Evolutionary conservation across 1,140 invertebrate species (phyloP).

Genomic region (Rhopalosiphum padi): DNA sequence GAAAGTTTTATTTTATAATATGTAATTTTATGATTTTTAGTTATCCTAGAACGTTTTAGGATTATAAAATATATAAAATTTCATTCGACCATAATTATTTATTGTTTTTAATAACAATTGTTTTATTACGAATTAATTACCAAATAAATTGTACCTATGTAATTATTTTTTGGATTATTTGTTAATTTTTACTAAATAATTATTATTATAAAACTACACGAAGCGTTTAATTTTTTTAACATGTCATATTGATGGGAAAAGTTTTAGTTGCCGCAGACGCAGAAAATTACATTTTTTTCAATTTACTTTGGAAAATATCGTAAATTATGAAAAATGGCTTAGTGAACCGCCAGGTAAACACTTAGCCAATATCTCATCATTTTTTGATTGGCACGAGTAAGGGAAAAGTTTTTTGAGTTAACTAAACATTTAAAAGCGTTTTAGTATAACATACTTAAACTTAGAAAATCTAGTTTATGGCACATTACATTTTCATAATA

Average conservation of each 20-base stretch:
- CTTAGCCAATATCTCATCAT: constrained; percentile 16
- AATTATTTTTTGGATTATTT: not conserved
- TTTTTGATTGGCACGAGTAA: not conserved
- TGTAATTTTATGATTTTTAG: not conserved
- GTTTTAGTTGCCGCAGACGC: not conserved
- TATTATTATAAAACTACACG: not conserved
- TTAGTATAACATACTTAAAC: not conserved
- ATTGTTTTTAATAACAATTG: not conserved
- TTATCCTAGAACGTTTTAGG: not conserved
- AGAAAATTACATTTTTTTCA: constrained; percentile 8
- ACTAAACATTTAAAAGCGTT: not conserved
- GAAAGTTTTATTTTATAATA: not conserved
- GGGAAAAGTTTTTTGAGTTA: not conserved
- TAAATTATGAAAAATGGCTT: constrained; percentile 11
- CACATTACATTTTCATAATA: not conserved
- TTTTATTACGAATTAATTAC: not conserved
- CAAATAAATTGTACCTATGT: not conserved
- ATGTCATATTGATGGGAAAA: constrained; percentile 22
- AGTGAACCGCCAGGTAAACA: not conserved
- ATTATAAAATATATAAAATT: not conserved
- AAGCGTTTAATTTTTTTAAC: not conserved
- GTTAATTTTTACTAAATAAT: not conserved
- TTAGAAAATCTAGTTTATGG: not conserved
- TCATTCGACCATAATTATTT: not conserved
- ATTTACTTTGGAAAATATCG: not conserved